Evolutionary conservation across 2,888 invertebrate species (phyloP).

Genomic region (Acronicta leporina): DNA sequence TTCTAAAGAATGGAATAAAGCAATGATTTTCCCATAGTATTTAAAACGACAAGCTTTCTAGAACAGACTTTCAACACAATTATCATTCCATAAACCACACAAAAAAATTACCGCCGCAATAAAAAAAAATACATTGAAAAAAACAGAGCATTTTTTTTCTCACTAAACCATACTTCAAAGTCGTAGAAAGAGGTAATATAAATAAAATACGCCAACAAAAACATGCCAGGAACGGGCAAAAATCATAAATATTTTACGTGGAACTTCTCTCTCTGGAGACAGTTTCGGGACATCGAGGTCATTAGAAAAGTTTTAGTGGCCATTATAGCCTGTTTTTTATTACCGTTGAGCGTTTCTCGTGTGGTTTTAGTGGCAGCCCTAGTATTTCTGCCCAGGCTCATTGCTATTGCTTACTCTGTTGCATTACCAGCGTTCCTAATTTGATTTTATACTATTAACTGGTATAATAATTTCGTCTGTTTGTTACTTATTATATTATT

Average conservation of each 20-base stretch:
- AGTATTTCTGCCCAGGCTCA: constrained; percentile 32
- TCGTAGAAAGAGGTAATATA: constrained; percentile 58
- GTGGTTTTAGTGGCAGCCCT: constrained; percentile 63
- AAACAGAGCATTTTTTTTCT: constrained; percentile 24
- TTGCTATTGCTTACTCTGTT: constrained; percentile 33
- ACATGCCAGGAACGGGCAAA: constrained; percentile 59
- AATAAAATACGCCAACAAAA: constrained; percentile 64
- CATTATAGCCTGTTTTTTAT: constrained; percentile 80
- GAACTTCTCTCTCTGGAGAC: constrained; percentile 76
- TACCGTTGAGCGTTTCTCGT: constrained; percentile 64
- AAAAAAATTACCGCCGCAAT: constrained; percentile 22
- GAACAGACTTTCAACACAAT: no score
- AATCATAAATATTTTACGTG: constrained; percentile 79
- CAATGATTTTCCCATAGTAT: no score
- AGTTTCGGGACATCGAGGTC: constrained; percentile 79
- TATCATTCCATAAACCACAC: not conserved
- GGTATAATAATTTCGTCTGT: not conserved
- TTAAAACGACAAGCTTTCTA: no score
- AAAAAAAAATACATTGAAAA: not conserved
- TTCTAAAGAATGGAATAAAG: no score
- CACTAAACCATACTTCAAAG: constrained; percentile 36
- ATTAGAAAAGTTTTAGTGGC: constrained; percentile 85
- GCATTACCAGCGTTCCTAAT: constrained; percentile 33
- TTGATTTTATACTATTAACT: constrained; percentile 20
- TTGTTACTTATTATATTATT: no score